Evolutionary conservation across 1,140 invertebrate genomes (phyloP).

Genomic region (Caerostris darwini): DNA sequence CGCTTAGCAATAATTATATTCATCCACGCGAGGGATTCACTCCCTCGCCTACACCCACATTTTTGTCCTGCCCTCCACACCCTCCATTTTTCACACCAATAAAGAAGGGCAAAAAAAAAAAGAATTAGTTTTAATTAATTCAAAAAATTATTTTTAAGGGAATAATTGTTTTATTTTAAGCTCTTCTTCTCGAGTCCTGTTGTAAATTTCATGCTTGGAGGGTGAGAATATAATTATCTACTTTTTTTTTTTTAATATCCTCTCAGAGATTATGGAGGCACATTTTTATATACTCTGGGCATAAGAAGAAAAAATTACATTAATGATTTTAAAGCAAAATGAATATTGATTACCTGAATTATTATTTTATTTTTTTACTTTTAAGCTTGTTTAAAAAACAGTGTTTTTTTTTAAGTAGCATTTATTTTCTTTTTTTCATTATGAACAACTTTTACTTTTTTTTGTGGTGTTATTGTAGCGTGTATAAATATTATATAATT

Average conservation of each 20-base stretch:
- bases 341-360: background rate
- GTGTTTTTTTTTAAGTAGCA: background rate
- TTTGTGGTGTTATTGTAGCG: too few species aligned
- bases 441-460: too few species aligned
- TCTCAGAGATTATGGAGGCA: background rate
- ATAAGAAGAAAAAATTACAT: background rate
- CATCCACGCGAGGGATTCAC: background rate
- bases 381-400: background rate
- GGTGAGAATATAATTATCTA: slow-evolving; percentile 10
- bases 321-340: background rate
- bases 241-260: background rate
- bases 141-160: background rate
- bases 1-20: background rate
- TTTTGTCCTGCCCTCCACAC: background rate
- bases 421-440: background rate
- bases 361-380: background rate
- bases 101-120: background rate
- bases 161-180: slow-evolving; percentile 43
- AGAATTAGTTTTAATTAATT: slow-evolving; percentile 24
- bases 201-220: background rate
- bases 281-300: background rate
- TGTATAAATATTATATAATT: background rate
- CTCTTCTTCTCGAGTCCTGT: background rate
- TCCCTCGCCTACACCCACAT: background rate
- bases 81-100: too few species aligned